Base-by-base conservation (phyloP, 2,113 vertebrate genomes). In the Sylvia atricapilla region DNA sequence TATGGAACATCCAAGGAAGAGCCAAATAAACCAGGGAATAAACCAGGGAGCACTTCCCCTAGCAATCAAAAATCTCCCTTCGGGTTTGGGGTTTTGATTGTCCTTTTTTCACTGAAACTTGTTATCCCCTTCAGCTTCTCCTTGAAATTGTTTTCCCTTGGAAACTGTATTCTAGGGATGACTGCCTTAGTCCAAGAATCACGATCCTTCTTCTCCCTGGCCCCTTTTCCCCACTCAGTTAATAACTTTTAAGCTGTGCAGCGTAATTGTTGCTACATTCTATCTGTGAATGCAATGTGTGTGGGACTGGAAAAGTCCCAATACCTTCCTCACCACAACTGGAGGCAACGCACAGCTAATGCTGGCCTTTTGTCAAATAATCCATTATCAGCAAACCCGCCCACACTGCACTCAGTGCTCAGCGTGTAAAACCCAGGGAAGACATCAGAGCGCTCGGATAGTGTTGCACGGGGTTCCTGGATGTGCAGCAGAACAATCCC, bases 381-480 rank as follows among this genome's bases (percentile, higher is more conserved):
- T 74, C 85, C 94, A 94, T 95, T 97, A 96, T 96, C 90, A 90
- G 85, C 90, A 90, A 67, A 94, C 91, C 80, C 58, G 23, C 82
- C 94, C 83, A 80, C 75, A 1, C 25, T 41, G 49, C 5, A n/a
- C 87, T 91, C 66, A 8, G 62, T 11, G 73, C 81, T 81, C 3
- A 0, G 49, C 33, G 1, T 41, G 64, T 58, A 89, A 88, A 96
- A 74, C 46, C 73, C 52, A 0, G 56, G 55, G 52, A 95, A 56
- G 88, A 44, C 72, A 72, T 23, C 37, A 68, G 89, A 93, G 90
- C 60, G 2, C 67, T 77, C 73, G 47, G 91, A 78, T 70, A 80
- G 43, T 44, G 37, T 90, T 95, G 93, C 85, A 79, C 1, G 4
- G 79, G 56, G 24, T 93, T 72, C 68, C 39, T 70, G 73, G 76